Conservation (phyloP, 2,888 invertebrate genomes). For the Pristionchus mayeri region DNA sequence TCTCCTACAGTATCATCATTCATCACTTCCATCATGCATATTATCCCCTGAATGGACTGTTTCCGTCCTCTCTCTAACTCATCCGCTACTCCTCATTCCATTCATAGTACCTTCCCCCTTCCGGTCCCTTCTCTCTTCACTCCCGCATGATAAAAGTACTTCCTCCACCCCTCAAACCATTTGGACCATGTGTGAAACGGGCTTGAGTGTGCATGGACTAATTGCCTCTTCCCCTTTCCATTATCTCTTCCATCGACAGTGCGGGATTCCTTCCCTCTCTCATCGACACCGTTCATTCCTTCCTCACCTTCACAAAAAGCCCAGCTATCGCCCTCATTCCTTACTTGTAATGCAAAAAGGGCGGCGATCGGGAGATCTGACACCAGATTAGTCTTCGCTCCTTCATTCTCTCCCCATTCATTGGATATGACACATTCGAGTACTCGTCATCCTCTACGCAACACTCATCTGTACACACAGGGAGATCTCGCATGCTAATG, state of each 20-base stretch:
- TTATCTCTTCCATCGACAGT: not conserved
- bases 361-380: not conserved
- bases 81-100: constrained; percentile 8
- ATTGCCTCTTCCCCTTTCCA: not conserved
- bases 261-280: not conserved
- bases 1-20: constrained; percentile 10
- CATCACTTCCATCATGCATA: constrained; percentile 38
- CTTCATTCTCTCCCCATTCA: constrained; percentile 27
- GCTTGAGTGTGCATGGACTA: constrained; percentile 9
- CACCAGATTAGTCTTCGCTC: constrained; percentile 26
- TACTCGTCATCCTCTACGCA: not conserved
- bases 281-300: not conserved
- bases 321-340: constrained; percentile 34
- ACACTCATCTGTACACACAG: constrained; percentile 18
- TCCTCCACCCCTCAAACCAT: not conserved
- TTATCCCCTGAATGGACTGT: constrained; percentile 34
- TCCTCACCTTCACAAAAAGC: constrained; percentile 5
- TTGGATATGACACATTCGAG: constrained; percentile 34
- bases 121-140: constrained; percentile 33
- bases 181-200: constrained; percentile 21
- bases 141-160: constrained; percentile 12
- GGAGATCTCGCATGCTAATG: constrained; percentile 9
- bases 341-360: constrained; percentile 37
- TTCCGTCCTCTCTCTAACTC: constrained; percentile 25
- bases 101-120: constrained; percentile 3